Base-by-base conservation (phyloP, 2,113 vertebrate species). In the Anoplopoma fimbria region DNA sequence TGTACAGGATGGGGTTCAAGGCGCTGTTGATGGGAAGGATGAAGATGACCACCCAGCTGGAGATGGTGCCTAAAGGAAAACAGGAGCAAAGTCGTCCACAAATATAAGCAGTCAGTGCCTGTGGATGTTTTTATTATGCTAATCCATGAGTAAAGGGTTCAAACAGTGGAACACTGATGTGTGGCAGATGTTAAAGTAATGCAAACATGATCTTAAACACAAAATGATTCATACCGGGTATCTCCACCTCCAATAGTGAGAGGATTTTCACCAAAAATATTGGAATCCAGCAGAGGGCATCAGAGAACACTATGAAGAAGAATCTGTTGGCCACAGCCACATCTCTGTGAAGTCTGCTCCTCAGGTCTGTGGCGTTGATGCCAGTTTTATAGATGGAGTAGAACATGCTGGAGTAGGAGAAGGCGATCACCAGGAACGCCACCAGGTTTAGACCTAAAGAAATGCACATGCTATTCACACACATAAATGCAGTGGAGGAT, bases 231-330 rank as follows among this genome's bases (percentile, higher is more conserved):
- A 83, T 75, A 93, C 95, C 95, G 91, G 95, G 94, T 81, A 96
- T 96, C 92, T 96, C 95, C 70, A 96, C 91, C 36, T 93, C 87
- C 81, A 96, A 77, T 58, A 96, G 93, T 4, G 94, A 95, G 27
- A 96, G 90, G 17, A 94, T 88, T 93, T 97, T 95, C 76, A 95
- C 92, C 42, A 97, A 81, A 90, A 97, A 97, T 85, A 95, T 94
- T 31, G 88, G 88, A 81, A 97, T 96, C 97, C 98, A 99, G 95
- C 96, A 97, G 96, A 97, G 97, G 95, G 97, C 96, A 75, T 97
- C 96, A 92, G 96, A 97, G 95, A 97, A 95, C 93, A 96, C 95
- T 7, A 95, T 96, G 88, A 95, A 96, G 93, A 97, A 97, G 85
- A 96, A 96, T 61, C 95, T 70, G 70, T 93, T 96, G 78, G 94